Base-by-base conservation (phyloP, 2,797 vertebrate genomes). In the Corythornis leucogaster region DNA sequence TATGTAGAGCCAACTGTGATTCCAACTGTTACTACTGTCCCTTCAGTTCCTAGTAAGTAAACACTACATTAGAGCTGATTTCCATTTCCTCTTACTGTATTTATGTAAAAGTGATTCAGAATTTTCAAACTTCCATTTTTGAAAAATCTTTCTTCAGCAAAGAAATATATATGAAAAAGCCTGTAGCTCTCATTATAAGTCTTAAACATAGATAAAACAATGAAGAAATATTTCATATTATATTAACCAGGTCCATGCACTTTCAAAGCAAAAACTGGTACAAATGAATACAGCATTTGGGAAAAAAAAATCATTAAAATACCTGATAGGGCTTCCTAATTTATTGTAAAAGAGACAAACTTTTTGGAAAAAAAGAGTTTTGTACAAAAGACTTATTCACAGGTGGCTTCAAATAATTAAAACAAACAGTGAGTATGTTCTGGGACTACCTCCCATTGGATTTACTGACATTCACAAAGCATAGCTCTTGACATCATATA, bases 1-100 rank as follows among this genome's bases (percentile, higher is more conserved):
- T 97, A 97, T 25, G 97, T 98, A 20, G 98, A 99, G 40, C 98
- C 99, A 28, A 99, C 99, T 30, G 96, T 57, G 4, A 97, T 98
- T 22, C 98, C 98, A 11, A 93, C 95, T 61, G 77, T 90, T 10
- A 79, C 97, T 5, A 97, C 97, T 15, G 80, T 88, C 0, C 93
- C 98, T 50, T 96, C 97, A 1, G 93, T 96, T 77, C 98, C 99
- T 35, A 96, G 99, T 99, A 97, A 97, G 97, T 98, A 67, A 91
- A 70, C 18, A 31, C 12, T 62, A 45, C 87, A 78, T 54, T 77
- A 61, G 15, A 68, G 30, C 5, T 58, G 54, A 58, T 62, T 40
- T 9, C 24, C 22, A 15, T 59, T 88, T 83, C 58, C 22, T 64
- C 1, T 26, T 55, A 16, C 5, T 84, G 11, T n/a, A 42, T 76